phyloP scores from a whole-genome alignment of 2,797 vertebrate genomes.

The Microctenopoma steveboyesi region DNA sequence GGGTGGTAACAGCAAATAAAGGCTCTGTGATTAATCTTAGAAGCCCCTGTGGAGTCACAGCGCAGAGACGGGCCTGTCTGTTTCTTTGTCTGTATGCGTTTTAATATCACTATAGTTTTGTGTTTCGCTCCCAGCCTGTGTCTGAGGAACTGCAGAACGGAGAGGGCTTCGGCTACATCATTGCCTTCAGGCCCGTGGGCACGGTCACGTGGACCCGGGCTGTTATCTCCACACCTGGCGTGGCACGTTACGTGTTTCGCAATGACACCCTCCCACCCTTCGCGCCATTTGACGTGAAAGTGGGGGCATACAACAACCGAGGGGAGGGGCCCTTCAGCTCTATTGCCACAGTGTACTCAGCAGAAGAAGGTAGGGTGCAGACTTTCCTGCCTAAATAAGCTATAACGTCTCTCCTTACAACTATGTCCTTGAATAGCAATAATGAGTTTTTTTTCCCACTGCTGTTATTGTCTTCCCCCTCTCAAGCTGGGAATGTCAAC shows the following conservation, averaged over 20 bases:
- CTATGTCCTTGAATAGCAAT: conserved; percentile 76
- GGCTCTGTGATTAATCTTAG: conserved; percentile 25
- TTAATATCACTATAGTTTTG: conserved; percentile 90
- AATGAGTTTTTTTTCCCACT: conserved; percentile 60
- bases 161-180: conserved; percentile 94
- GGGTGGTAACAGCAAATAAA: conserved; percentile 13
- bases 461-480: conserved; percentile 52
- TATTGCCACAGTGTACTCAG: conserved; percentile 89
- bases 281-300: conserved; percentile 92
- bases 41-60: conserved; percentile 21
- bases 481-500: conserved; percentile 75
- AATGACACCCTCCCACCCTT: conserved; percentile 94
- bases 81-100: conserved; percentile 84
- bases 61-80: conserved; percentile 71
- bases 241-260: conserved; percentile 87
- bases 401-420: conserved; percentile 53
- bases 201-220: conserved; percentile 91
- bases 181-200: conserved; percentile 90
- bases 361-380: conserved; percentile 89
- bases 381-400: conserved; percentile 42
- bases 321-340: conserved; percentile 96
- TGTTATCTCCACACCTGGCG: conserved; percentile 87
- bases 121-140: conserved; percentile 90
- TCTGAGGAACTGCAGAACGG: conserved; percentile 95
- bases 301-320: conserved; percentile 93